Evolutionary conservation across 1,140 invertebrate species (phyloP).

Genomic region (Caerostris darwini): DNA sequence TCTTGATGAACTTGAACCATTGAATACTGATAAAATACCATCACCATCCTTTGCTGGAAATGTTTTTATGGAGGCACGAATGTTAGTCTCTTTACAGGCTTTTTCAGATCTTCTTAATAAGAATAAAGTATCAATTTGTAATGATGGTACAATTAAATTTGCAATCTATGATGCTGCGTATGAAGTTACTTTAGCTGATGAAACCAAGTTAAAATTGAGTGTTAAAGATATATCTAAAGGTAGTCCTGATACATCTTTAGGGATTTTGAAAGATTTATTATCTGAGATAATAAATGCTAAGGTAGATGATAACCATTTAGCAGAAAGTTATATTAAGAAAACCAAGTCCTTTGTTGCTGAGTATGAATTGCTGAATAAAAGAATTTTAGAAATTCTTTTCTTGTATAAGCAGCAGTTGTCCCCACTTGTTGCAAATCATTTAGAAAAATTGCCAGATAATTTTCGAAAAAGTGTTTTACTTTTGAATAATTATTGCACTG

Average conservation of each 20-base stretch:
- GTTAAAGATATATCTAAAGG: constrained; percentile 67
- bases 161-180: constrained; percentile 7
- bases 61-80: constrained; percentile 72
- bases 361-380: constrained; percentile 60
- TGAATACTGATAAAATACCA: constrained; percentile 73
- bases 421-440: constrained; percentile 32
- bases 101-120: constrained; percentile 65
- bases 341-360: constrained; percentile 2
- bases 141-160: constrained; percentile 70
- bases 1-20: constrained; percentile 64
- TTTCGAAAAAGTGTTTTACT: constrained; percentile 34
- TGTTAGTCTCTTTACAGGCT: constrained; percentile 54
- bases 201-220: constrained; percentile 56
- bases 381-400: constrained; percentile 72
- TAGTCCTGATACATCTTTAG: constrained; percentile 73
- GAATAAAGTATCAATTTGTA: constrained; percentile 69
- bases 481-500: constrained; percentile 73
- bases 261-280: constrained; percentile 65
- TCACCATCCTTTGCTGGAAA: constrained; percentile 75
- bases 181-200: constrained; percentile 67
- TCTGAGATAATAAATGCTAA: constrained; percentile 65
- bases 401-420: constrained; percentile 71
- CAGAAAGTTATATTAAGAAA: constrained; percentile 43
- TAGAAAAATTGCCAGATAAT: background rate
- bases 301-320: constrained; percentile 26